These are phyloP conservation scores for Boleophthalmus pectinirostris DNA, from an alignment of 2,113 vertebrate species.

Conservation along the genomic window DNA sequence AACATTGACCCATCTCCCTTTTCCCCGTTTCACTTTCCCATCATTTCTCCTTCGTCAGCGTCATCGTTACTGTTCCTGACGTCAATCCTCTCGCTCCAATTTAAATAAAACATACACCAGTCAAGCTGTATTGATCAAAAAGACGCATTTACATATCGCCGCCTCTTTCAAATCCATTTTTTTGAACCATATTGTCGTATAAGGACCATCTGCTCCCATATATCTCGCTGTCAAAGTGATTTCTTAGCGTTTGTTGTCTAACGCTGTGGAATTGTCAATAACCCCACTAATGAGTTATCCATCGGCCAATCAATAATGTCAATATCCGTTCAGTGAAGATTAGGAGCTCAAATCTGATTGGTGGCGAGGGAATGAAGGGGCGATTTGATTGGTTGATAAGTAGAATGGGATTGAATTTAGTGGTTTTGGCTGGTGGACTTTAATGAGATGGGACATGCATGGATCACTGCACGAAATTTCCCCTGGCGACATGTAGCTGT, in stretches of 20 bases:
- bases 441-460: not conserved
- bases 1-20: no score
- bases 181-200: not conserved
- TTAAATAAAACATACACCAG: slow-evolving; percentile 8
- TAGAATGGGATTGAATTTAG: slow-evolving; percentile 8
- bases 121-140: not conserved
- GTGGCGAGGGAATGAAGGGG: not conserved
- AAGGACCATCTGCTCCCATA: not conserved
- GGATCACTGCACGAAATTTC: not conserved
- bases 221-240: not conserved
- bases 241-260: slow-evolving; percentile 19
- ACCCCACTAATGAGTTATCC: slow-evolving; percentile 48
- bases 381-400: slow-evolving; percentile 13
- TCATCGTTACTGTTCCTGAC: not conserved
- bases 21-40: no score
- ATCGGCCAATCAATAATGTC: slow-evolving; percentile 44
- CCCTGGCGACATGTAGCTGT: not conserved
- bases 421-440: not conserved
- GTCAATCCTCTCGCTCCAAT: not conserved
- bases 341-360: slow-evolving; percentile 35
- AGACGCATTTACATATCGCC: slow-evolving; percentile 2
- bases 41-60: no score
- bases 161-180: slow-evolving; percentile 8
- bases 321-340: slow-evolving; percentile 35
- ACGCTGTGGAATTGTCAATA: slow-evolving; percentile 33